phyloP scores from a whole-genome alignment of 2,888 invertebrate species.

The Podabrus alpinus region DNA sequence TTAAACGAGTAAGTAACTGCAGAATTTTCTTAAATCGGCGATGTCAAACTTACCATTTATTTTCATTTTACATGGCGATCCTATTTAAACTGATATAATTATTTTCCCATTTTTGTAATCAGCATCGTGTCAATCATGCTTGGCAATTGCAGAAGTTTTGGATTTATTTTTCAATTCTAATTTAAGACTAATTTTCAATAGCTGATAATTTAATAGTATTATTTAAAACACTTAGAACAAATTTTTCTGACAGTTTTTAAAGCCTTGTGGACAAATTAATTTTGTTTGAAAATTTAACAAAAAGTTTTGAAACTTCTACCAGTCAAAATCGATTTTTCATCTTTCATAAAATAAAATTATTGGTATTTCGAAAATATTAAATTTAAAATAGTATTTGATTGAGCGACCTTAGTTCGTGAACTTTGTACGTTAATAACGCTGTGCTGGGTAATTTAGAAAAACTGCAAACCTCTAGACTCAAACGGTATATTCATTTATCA shows the following conservation, averaged over 20 bases:
- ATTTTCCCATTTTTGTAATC: no score
- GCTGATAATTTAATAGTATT: no score
- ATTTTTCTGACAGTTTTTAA: not conserved
- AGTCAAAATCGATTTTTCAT: not conserved
- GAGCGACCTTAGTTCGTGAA: not conserved
- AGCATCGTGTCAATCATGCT: no score
- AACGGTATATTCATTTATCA: not conserved
- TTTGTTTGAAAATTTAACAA: not conserved
- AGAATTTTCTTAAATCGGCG: no score
- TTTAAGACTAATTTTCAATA: not conserved
- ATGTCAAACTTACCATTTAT: no score
- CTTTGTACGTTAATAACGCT: not conserved
- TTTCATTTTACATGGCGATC: no score
- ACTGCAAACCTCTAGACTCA: not conserved
- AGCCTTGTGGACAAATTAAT: not conserved
- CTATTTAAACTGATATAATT: no score
- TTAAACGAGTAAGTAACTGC: no score
- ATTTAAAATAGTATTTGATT: not conserved
- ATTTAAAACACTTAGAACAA: not conserved
- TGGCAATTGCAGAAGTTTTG: no score
- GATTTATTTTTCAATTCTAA: no score
- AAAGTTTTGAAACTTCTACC: not conserved
- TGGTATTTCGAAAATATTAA: not conserved
- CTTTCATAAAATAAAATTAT: not conserved
- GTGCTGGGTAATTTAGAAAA: not conserved